phyloP scores from a whole-genome alignment of 2,888 invertebrate species.

The Ormyrus thymus region DNA sequence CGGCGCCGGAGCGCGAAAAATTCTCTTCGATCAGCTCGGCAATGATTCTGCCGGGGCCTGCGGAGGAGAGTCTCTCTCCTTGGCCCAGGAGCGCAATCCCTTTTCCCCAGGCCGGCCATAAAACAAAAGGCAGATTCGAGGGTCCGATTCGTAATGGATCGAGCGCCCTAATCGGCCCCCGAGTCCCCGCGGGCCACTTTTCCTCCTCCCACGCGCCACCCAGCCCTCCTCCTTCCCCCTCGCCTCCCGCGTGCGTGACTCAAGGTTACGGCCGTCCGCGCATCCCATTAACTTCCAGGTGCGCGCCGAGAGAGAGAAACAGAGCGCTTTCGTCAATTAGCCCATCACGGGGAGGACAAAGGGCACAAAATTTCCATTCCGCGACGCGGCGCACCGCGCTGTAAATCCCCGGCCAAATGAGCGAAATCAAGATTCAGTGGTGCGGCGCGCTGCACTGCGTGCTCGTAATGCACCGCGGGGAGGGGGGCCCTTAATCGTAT shows the following conservation, averaged over 20 bases:
- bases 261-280: not conserved
- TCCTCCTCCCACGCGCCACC: not conserved
- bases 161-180: not conserved
- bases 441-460: too few relatives aligned
- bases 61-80: too few relatives aligned
- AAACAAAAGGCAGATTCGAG: constrained; percentile 1
- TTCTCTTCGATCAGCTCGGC: not conserved
- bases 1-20: not conserved
- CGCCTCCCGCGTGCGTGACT: not conserved
- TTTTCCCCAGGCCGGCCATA: not conserved
- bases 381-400: not conserved
- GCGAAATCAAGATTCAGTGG: constrained; percentile 30
- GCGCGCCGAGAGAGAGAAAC: not conserved
- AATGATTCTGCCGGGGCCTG: too few relatives aligned
- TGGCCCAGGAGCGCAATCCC: too few relatives aligned
- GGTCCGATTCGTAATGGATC: constrained; percentile 17
- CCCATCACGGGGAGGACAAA: not conserved
- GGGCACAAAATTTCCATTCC: constrained; percentile 24
- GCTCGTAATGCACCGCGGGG: too few relatives aligned
- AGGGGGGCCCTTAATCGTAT: constrained; percentile 9
- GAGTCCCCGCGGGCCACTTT: constrained; percentile 14
- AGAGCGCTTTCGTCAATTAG: not conserved
- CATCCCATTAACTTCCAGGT: not conserved
- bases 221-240: not conserved
- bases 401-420: constrained; percentile 26